phyloP scores from a whole-genome alignment of 2,797 vertebrate genomes.

The Chelmon rostratus region DNA sequence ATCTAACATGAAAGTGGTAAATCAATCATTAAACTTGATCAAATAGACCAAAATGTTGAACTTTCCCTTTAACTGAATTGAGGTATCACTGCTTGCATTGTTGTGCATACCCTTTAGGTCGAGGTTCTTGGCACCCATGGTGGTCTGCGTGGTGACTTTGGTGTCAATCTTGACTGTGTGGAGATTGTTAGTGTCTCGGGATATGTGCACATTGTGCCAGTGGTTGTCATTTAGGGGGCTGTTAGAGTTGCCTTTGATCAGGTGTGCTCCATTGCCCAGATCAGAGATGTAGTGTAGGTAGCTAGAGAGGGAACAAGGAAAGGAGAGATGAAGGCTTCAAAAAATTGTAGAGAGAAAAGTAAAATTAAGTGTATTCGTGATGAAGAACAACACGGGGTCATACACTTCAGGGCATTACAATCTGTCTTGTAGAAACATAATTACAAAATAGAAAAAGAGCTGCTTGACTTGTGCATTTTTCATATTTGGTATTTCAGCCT shows the following conservation, averaged over 20 bases:
- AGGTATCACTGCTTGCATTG: slow-evolving; percentile 21
- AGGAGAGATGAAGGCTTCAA: slow-evolving; percentile 36
- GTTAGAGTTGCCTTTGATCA: slow-evolving; percentile 99
- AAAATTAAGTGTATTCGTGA: slow-evolving; percentile 48
- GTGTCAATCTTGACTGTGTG: slow-evolving; percentile 99
- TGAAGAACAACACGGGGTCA: slow-evolving; percentile 62
- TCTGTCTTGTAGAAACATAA: slow-evolving; percentile 59
- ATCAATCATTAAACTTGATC: neutral
- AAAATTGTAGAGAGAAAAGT: slow-evolving; percentile 28
- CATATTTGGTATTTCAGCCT: slow-evolving; percentile 40
- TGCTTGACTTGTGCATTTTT: slow-evolving; percentile 47
- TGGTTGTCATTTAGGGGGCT: slow-evolving; percentile 98
- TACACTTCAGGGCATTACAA: slow-evolving; percentile 52
- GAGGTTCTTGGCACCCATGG: slow-evolving; percentile 96
- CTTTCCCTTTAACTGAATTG: neutral
- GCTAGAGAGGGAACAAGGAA: slow-evolving; percentile 74
- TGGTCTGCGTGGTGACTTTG: slow-evolving; percentile 98
- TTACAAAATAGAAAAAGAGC: slow-evolving; percentile 45
- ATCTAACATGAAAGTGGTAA: neutral
- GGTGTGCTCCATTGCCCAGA: slow-evolving; percentile 96
- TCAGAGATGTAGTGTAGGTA: slow-evolving; percentile 99
- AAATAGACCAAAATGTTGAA: neutral
- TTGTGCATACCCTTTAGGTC: slow-evolving; percentile 92
- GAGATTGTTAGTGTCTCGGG: slow-evolving; percentile 96
- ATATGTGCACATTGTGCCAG: slow-evolving; percentile 99